Evolutionary conservation across 2,888 invertebrate genomes (phyloP), one percentile per base, ranked within the genome.

Genomic region (Drosophila mulleri): DNA sequence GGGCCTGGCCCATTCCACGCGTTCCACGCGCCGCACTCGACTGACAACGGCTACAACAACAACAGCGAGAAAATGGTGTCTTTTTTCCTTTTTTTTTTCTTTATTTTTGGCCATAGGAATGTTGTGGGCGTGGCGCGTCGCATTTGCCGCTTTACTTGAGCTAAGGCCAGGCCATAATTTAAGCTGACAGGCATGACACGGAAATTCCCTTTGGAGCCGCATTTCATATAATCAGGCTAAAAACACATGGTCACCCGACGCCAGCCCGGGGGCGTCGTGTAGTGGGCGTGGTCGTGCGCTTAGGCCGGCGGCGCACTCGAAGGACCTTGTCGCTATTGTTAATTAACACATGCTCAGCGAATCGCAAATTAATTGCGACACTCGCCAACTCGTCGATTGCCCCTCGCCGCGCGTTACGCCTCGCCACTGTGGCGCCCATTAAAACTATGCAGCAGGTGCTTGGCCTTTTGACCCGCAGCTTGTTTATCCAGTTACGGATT

Each of bases 301-400:
- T 23, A 37, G 63, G 63, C 69, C 45, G 53, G 59, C 39, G 50
- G 62, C 53, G 61, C 66, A 70, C 86, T 79, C 80, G 67, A 73
- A 87, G 78, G 79, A 80, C 83, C 75, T 71, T 82, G 77, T 80
- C 77, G 76, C 80, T 69, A 75, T 78, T 88, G 89, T 91, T 92
- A 92, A 91, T 91, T 92, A 92, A 91, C 91, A 91, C 87, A 89
- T 91, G 92, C 90, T 92, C 91, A 85, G 73, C 91, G 90, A 90
- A 90, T 90, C 90, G 91, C 91, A 91, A 92, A 91, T 90, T 87
- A 89, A 92, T 90, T 91, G 89, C 83, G 80, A 76, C 80, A 74
- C 72, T 57, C 57, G 29, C 78, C 32, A 11, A 32, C 32, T 32
- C 57, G 20, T 77, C 65, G 62, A 74, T 73, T 59, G 48, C 70